Evolutionary conservation across 1,140 invertebrate genomes (phyloP), one percentile per base, ranked within the genome.

Genomic region (Drosophila serrata): DNA sequence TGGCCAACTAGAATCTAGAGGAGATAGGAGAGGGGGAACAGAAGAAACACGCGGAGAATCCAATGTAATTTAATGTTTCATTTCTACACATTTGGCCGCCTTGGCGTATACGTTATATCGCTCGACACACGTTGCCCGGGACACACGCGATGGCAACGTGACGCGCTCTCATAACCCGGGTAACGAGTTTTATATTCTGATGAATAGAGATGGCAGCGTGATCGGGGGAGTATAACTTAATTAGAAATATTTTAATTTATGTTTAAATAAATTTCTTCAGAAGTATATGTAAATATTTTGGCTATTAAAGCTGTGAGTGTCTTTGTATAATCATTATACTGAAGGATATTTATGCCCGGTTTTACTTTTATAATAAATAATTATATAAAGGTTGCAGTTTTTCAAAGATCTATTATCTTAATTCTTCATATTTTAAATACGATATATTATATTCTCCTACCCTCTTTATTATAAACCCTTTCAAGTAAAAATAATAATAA

Each of bases 11-110:
- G 70, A 27, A 22, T 48, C 42, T 45, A 61, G 55, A 27, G 7
- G 46, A 19, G 40, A 35, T 19, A 13, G 7, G 17, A 45, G 12
- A 24, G 48, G 62, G 12, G 6, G 17, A 22, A 11, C 29, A 4
- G 17, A 63, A 67, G 61, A 33, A 43, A 9, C 27, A 17, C 62
- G 35, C 29, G 31, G 58, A 79, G 78, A 51, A 39, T 37, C 72
- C 73, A 76, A 80, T 79, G 84, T 87, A 87, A 90, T 87, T 90
- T 87, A 87, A 87, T 87, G 84, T 87, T 87, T 88, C 80, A 78
- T 87, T 84, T 87, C 80, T 81, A 70, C 85, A 84, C 80, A 84
- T 70, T 77, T 80, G 84, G 72, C 63, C 67, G 67, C 76, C 68
- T 57, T 77, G 67, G 84, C 80, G 53, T 69, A 86, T 87, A 87